Evolutionary conservation across 1,140 invertebrate species (phyloP).

Genomic region (Drosophila grimshawi): DNA sequence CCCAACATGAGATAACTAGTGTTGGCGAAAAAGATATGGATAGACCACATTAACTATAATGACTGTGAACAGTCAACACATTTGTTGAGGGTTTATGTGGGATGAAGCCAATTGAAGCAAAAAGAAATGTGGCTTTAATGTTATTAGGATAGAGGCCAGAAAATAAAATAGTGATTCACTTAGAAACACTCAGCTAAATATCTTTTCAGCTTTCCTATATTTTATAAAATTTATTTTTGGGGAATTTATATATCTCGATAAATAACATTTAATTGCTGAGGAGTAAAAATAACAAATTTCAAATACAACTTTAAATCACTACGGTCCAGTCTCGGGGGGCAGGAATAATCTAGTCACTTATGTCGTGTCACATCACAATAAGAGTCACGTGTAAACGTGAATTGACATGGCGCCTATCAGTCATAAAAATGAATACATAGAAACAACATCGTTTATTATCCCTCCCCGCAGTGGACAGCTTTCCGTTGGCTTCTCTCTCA

Average conservation of each 20-base stretch:
- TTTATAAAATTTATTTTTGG: no score
- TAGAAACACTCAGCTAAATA: no score
- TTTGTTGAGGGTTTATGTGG: background rate
- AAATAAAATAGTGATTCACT: no score
- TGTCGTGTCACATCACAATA: background rate
- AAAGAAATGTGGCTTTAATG: no score
- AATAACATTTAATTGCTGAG: no score
- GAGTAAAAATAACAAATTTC: no score
- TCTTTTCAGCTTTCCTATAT: no score
- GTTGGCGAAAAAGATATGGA: background rate
- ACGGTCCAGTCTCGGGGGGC: no score
- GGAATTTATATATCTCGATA: no score
- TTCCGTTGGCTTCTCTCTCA: background rate
- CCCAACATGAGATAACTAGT: background rate
- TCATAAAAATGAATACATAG: constrained; percentile 13
- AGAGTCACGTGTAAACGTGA: background rate
- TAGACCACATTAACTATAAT: constrained; percentile 1
- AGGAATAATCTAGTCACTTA: background rate
- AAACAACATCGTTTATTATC: constrained; percentile 8
- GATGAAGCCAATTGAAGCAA: no score
- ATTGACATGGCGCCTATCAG: background rate
- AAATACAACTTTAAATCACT: no score
- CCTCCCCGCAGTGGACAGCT: background rate
- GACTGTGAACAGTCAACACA: background rate
- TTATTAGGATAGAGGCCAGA: no score